These are phyloP conservation scores for Nudaria mundana DNA, from an alignment of 2,888 invertebrate genomes.

Conservation along the genomic window DNA sequence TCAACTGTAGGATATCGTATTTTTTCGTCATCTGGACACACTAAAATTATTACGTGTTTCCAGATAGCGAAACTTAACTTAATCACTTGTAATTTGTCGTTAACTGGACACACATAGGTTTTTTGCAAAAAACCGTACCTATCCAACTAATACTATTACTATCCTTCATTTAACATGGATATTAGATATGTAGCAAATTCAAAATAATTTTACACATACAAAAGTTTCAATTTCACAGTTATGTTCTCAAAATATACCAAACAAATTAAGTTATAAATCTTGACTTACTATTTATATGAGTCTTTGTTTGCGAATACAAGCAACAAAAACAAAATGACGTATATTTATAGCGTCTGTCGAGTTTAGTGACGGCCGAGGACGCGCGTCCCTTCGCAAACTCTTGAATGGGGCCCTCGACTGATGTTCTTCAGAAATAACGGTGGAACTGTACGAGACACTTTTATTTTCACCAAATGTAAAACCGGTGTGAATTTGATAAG, in stretches of 20 bases:
- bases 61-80: no score
- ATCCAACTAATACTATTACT: no score
- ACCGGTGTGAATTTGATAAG: conserved; percentile 1
- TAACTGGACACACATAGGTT: no score
- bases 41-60: no score
- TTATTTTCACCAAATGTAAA: conserved; percentile 4
- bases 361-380: conserved; percentile 18
- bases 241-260: conserved; percentile 3
- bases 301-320: conserved; percentile 21
- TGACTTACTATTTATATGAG: conserved; percentile 13
- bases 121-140: no score
- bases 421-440: conserved; percentile 33
- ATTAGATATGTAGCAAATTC: background rate
- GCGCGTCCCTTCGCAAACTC: conserved; percentile 16
- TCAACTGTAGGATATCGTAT: no score
- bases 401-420: conserved; percentile 24
- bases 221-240: no score
- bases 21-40: no score
- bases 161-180: no score
- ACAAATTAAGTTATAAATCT: no score
- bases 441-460: conserved; percentile 9
- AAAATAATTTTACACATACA: no score
- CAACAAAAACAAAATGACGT: conserved; percentile 26
- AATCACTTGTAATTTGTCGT: no score
- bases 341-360: conserved; percentile 31